Conservation (phyloP, 1,140 invertebrate species). For the Sinonovacula constricta region DNA sequence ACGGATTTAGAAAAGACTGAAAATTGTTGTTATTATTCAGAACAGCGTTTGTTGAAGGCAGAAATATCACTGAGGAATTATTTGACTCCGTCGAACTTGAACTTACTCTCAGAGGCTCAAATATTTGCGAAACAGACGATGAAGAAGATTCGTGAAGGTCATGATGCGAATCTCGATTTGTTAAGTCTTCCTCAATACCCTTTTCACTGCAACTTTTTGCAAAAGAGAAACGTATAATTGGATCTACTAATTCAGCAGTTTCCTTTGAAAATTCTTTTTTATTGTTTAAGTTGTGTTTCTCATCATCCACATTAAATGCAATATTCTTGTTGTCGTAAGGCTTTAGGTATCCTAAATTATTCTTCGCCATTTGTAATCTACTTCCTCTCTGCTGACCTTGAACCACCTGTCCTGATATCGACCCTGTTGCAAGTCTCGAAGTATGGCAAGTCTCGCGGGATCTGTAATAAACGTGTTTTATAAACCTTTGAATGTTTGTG, state of each 20-base stretch:
- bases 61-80: no score
- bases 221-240: no score
- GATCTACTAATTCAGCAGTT: constrained; percentile 4
- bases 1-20: no score
- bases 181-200: no score
- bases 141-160: no score
- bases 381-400: constrained; percentile 5
- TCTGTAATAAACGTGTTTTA: constrained; percentile 46
- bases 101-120: no score
- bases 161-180: no score
- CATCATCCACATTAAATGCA: constrained; percentile 25
- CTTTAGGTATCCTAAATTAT: constrained; percentile 56
- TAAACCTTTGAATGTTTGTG: constrained; percentile 52
- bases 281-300: constrained; percentile 58
- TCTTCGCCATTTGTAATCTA: constrained; percentile 42
- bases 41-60: no score
- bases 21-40: no score
- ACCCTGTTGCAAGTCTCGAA: neutral
- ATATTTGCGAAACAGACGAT: no score
- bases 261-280: constrained; percentile 45
- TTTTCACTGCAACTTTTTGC: no score
- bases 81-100: no score
- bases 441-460: neutral
- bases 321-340: constrained; percentile 59
- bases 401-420: constrained; percentile 1